These are phyloP conservation scores for Peromyscus attwateri DNA, from an alignment of 2,797 vertebrate genomes.

Conservation along the genomic window DNA sequence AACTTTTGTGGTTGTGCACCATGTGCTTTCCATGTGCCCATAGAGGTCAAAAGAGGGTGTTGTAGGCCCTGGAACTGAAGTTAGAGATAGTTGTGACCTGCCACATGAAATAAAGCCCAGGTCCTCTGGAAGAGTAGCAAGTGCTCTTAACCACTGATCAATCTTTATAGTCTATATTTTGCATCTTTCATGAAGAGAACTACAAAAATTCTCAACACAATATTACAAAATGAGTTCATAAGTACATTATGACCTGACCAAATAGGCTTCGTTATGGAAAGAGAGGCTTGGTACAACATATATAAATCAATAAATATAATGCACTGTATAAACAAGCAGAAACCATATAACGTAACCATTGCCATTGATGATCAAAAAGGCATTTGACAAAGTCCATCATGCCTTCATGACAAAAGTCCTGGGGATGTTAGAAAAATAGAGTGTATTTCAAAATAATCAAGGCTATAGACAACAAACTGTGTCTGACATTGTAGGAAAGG, in stretches of 20 bases:
- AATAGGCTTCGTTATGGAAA: neutral
- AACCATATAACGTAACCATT: neutral
- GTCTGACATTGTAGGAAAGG: neutral
- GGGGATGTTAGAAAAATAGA: neutral
- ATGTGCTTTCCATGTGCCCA: neutral
- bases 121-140: neutral
- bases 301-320: neutral
- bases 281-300: neutral
- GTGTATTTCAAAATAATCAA: neutral
- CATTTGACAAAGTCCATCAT: neutral
- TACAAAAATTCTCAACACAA: neutral
- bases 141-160: neutral
- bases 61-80: neutral
- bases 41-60: neutral
- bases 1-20: neutral
- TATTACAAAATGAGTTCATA: neutral
- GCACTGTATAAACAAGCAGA: neutral
- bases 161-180: neutral
- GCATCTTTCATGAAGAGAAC: neutral
- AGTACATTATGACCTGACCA: neutral
- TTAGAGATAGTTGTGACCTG: neutral
- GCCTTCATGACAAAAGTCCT: neutral
- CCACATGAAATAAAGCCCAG: neutral
- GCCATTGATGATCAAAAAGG: neutral
- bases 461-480: neutral